phyloP scores from a whole-genome alignment of 2,797 vertebrate species.

The Acanthurus tractus region DNA sequence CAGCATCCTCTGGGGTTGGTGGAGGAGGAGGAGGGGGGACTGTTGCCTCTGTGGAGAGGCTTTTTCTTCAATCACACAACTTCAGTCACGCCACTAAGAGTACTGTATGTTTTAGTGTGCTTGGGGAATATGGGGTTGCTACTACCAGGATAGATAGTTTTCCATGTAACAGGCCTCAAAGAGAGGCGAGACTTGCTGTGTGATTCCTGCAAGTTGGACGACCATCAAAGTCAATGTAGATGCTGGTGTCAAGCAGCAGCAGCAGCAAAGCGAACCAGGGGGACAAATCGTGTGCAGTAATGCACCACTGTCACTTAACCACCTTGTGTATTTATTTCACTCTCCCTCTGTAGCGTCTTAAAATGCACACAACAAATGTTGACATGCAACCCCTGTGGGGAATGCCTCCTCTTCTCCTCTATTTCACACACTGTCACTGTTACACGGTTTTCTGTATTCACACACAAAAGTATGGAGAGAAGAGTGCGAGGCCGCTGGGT shows the following conservation, averaged over 20 bases:
- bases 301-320: constrained; percentile 7
- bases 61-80: constrained; percentile 51
- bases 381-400: constrained; percentile 45
- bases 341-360: constrained; percentile 27
- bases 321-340: constrained; percentile 27
- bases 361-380: constrained; percentile 52
- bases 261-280: not conserved
- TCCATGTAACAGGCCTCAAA: constrained; percentile 29
- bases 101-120: constrained; percentile 21
- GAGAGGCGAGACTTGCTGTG: constrained; percentile 15
- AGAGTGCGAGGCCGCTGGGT: constrained; percentile 25
- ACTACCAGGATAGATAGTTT: constrained; percentile 11
- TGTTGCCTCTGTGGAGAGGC: constrained; percentile 16
- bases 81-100: constrained; percentile 50
- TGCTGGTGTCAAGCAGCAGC: constrained; percentile 19
- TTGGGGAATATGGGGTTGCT: constrained; percentile 5
- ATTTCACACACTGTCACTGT: constrained; percentile 43
- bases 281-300: constrained; percentile 2
- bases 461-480: constrained; percentile 23
- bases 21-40: constrained; percentile 9
- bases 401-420: constrained; percentile 31
- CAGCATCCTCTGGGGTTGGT: constrained; percentile 23
- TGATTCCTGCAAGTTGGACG: constrained; percentile 12
- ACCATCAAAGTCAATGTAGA: constrained; percentile 16
- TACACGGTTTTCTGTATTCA: constrained; percentile 37